Percentiles rank a stretch among this genome's conserved stretches.
Conservation (phyloP, 2,113 vertebrate genomes). For the Spea multiplicata region DNA sequence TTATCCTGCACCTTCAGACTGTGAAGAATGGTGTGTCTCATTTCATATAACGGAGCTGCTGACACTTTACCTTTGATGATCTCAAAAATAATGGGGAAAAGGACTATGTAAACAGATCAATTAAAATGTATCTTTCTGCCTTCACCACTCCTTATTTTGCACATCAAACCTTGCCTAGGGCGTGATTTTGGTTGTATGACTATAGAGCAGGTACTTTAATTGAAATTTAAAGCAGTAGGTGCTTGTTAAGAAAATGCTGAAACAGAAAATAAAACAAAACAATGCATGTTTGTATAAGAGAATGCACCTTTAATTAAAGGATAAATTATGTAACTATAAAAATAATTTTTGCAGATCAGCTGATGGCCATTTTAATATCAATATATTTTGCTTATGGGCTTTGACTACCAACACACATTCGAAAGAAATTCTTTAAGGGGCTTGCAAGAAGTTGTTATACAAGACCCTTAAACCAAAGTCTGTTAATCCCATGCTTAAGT, state of each 20-base stretch:
- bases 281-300: not conserved
- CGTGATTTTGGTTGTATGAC: not conserved
- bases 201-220: not conserved
- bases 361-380: not conserved
- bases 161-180: not conserved
- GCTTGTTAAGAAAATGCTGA: not conserved
- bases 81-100: not conserved
- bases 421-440: too few species aligned
- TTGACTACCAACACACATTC: conserved; percentile 2
- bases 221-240: not conserved
- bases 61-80: conserved; percentile 20
- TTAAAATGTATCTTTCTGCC: not conserved
- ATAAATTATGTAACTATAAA: conserved; percentile 16
- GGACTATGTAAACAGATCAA: not conserved
- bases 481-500: not conserved
- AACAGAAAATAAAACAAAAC: not conserved
- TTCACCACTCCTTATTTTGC: not conserved
- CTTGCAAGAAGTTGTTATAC: too few species aligned
- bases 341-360: not conserved
- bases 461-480: not conserved
- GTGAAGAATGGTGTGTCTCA: conserved; percentile 13
- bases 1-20: conserved; percentile 18
- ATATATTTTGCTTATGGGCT: conserved; percentile 1
- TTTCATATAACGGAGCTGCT: conserved; percentile 11
- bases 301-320: conserved; percentile 6